Evolutionary conservation across 2,888 invertebrate genomes (phyloP).

Genomic region (Habrosyne pyritoides): DNA sequence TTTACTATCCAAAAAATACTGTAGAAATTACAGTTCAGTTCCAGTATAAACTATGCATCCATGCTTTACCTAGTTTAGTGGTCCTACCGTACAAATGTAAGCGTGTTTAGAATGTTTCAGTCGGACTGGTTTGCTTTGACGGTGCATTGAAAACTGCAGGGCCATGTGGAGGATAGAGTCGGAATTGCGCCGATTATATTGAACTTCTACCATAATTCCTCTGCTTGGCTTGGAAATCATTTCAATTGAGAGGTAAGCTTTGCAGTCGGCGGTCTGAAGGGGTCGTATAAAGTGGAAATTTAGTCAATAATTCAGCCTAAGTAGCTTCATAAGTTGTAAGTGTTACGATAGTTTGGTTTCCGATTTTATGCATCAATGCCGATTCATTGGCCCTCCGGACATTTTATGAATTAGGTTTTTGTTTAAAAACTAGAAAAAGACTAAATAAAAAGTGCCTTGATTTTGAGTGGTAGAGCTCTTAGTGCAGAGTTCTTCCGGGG

Average conservation of each 20-base stretch:
- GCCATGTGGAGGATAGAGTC: background rate
- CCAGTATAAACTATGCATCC: background rate
- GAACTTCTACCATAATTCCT: background rate
- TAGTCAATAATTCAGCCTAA: background rate
- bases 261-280: background rate
- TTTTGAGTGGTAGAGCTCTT: no score
- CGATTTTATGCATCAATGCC: no score
- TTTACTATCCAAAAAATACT: no score
- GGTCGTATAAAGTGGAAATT: background rate
- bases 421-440: no score
- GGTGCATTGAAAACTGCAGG: constrained; percentile 9
- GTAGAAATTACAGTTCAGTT: background rate
- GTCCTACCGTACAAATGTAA: constrained; percentile 29
- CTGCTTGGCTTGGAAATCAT: background rate
- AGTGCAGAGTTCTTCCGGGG: no score
- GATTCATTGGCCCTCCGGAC: no score
- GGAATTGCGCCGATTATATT: background rate
- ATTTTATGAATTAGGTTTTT: no score
- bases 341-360: no score
- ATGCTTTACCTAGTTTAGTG: constrained; percentile 18
- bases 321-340: no score
- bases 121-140: constrained; percentile 26
- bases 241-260: background rate
- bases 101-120: constrained; percentile 35
- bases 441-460: no score